phyloP scores from a whole-genome alignment of 2,113 vertebrate species.

The Paralichthys olivaceus region DNA sequence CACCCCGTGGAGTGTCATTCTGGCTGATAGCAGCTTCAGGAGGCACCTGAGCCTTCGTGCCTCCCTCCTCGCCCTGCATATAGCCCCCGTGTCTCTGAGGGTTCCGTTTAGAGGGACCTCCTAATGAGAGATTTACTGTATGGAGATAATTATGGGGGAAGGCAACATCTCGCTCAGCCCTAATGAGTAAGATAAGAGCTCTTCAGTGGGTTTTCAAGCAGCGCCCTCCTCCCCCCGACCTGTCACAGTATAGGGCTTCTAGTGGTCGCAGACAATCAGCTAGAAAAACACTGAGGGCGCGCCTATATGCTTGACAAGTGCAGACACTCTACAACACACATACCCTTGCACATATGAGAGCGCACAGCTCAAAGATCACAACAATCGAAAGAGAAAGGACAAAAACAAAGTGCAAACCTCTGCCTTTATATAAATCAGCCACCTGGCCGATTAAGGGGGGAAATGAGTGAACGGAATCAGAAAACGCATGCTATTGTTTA shows the following conservation, averaged over 20 bases:
- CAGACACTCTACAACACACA: conserved; percentile 1
- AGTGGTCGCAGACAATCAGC: conserved; percentile 61
- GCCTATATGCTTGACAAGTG: conserved; percentile 17
- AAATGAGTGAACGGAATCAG: conserved; percentile 56
- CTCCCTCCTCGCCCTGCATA: conserved; percentile 37
- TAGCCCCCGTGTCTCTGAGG: conserved; percentile 42
- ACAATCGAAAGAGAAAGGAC: neutral
- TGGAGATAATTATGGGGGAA: conserved; percentile 72
- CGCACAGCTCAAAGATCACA: conserved; percentile 7
- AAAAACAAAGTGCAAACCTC: conserved; percentile 20
- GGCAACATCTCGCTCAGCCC: conserved; percentile 56
- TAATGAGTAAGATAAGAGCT: conserved; percentile 79
- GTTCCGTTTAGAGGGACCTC: conserved; percentile 58
- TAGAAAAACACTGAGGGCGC: conserved; percentile 51
- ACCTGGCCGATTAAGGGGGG: conserved; percentile 64
- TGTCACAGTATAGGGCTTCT: conserved; percentile 38
- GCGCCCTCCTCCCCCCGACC: conserved; percentile 29
- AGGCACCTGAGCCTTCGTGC: conserved; percentile 36
- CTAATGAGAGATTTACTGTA: conserved; percentile 77
- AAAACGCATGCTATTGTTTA: conserved; percentile 64
- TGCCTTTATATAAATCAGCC: conserved; percentile 62
- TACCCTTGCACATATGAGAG: neutral
- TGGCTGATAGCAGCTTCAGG: conserved; percentile 8
- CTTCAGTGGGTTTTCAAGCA: conserved; percentile 58
- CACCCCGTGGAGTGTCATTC: neutral